Evolutionary conservation across 1,140 invertebrate genomes (phyloP), one percentile per base, ranked within the genome.

Genomic region (Hylyphantes graminicola): DNA sequence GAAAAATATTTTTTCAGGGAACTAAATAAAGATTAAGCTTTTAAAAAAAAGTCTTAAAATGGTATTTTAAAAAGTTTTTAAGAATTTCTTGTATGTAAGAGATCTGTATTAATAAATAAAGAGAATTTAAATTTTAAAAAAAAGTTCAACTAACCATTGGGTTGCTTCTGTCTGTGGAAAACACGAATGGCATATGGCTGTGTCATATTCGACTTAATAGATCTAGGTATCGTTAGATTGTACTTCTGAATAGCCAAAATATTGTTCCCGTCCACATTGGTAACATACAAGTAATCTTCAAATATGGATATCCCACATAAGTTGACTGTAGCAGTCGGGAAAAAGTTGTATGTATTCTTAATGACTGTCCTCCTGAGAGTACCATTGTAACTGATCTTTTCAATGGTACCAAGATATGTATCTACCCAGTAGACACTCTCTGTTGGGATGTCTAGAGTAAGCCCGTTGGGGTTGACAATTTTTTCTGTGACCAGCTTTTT

Each of bases 81-180:
- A 61, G 59, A 12, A 61, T 10, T 59, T 61, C 15, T 2, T 2
- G 35, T 1, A 35, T 35, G 35, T 35, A 35, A 35, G 35, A 35
- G 35, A 5, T 35, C 35, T 35, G 35, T 35, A 35, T 35, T 35
- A 35, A 35, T 35, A 35, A 35, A 13, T n/a, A 12, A 59, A 59
- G 5, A 59, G 57, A 59, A 59, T 9, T 59, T 59, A 3, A 59
- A 6, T 21, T 21, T 7, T 65, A 9, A 13, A n/a, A 50, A 68
- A 11, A 5, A 68, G 51, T 68, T 50, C 48, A 50, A 90, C 88
- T 89, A 89, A 92, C 92, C 91, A 87, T 93, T 90, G 15, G 94
- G 94, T 89, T 95, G 94, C 72, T 93, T 90, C 88, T 94, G 93
- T 75, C 93, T 90, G 88, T 96, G 94, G 89, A 92, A 95, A 54